These are phyloP conservation scores for Tympanuchus pallidicinctus DNA, from an alignment of 2,113 vertebrate genomes.

Conservation along the genomic window DNA sequence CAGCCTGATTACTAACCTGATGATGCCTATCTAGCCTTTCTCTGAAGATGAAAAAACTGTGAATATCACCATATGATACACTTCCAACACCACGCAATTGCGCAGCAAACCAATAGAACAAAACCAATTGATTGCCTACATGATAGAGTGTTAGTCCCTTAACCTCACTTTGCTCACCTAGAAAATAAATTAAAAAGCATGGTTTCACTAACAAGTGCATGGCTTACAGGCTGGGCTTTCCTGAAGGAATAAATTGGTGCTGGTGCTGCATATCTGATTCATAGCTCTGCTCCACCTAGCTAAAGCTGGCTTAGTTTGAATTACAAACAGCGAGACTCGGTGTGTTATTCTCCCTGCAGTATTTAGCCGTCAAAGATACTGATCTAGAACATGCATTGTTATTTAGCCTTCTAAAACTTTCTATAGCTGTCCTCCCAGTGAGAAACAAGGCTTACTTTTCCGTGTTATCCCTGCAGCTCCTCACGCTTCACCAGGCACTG, in stretches of 20 bases:
- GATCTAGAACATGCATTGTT: background rate
- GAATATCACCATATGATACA: background rate
- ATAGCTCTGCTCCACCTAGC: background rate
- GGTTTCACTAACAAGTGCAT: background rate
- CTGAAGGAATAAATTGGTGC: background rate
- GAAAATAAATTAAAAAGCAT: background rate
- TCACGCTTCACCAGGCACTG: background rate
- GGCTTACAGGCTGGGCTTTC: background rate
- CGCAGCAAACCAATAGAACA: background rate
- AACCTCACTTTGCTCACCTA: background rate
- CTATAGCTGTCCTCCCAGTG: background rate
- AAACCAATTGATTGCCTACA: accelerated
- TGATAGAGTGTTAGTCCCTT: background rate
- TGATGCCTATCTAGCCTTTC: background rate
- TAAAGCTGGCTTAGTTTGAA: background rate
- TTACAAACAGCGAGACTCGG: background rate
- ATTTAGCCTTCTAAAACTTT: background rate
- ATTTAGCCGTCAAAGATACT: background rate
- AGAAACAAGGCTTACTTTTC: background rate
- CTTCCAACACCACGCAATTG: background rate
- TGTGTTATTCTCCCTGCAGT: accelerated
- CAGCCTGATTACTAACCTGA: background rate
- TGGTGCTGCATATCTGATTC: background rate
- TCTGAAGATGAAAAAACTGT: accelerated
- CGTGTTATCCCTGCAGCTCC: accelerated